A percentile compares a stretch with the other conserved stretches of the same genome.
These are phyloP conservation scores for Ophonus ardosiacus DNA, from an alignment of 2,888 invertebrate species.

Conservation along the genomic window DNA sequence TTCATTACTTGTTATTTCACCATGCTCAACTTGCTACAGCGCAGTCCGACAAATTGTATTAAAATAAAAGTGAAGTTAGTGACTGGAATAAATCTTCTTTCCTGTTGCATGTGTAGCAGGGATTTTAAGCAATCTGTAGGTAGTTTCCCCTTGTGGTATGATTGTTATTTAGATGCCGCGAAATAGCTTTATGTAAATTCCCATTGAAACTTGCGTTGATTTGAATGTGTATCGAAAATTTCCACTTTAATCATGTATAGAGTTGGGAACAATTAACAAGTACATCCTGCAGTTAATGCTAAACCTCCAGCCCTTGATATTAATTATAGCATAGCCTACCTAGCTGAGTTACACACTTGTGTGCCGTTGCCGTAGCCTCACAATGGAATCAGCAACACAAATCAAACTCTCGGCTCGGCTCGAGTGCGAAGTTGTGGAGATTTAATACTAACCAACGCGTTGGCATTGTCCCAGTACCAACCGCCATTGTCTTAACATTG, in stretches of 20 bases:
- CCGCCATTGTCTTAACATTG: slow-evolving; percentile 58
- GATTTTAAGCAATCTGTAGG: too few relatives aligned
- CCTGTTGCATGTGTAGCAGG: too few relatives aligned
- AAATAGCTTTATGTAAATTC: neutral
- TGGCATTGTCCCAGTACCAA: slow-evolving; percentile 34
- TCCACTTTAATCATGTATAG: slow-evolving; percentile 36
- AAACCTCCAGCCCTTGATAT: neutral
- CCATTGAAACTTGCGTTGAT: slow-evolving; percentile 1
- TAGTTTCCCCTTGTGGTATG: neutral
- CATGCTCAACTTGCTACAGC: too few relatives aligned
- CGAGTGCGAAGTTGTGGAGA: neutral
- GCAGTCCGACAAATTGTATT: too few relatives aligned
- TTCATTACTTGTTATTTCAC: too few relatives aligned
- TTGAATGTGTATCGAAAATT: slow-evolving; percentile 17
- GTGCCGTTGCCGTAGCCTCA: neutral
- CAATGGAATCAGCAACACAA: slow-evolving; percentile 18
- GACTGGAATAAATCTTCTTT: too few relatives aligned
- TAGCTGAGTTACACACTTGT: neutral
- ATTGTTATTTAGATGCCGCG: neutral
- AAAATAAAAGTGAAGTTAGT: too few relatives aligned
- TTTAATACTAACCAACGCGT: slow-evolving; percentile 36
- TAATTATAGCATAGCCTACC: neutral
- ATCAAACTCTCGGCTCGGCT: slow-evolving; percentile 23
- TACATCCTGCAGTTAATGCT: slow-evolving; percentile 27
- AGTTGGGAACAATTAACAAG: slow-evolving; percentile 32